A percentile compares a stretch with the other conserved stretches of the same genome.
Evolutionary conservation across 2,888 invertebrate species (phyloP).

Genomic region (Brachylomia viminalis): DNA sequence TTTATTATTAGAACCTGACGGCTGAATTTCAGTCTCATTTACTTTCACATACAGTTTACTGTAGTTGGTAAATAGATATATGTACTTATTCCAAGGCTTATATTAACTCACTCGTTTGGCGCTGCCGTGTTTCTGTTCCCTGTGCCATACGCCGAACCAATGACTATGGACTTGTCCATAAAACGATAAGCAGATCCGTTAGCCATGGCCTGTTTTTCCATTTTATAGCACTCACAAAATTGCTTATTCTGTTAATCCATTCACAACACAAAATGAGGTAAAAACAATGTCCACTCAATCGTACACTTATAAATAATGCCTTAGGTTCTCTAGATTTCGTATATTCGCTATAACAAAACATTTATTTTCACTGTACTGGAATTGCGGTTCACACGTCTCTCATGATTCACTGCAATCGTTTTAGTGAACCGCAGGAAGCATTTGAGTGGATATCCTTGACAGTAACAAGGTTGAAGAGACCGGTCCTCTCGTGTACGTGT

Average conservation of each 20-base stretch:
- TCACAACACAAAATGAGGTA: constrained; percentile 24
- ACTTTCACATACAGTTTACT: constrained; percentile 20
- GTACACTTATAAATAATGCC: neutral
- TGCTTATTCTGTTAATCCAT: constrained; percentile 25
- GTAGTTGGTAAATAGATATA: constrained; percentile 24
- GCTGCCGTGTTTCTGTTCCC: constrained; percentile 87
- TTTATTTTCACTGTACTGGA: constrained; percentile 35
- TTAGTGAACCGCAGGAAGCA: constrained; percentile 79
- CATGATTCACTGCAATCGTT: constrained; percentile 62
- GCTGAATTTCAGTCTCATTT: constrained; percentile 26
- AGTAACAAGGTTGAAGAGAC: constrained; percentile 83
- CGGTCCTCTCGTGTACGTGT: constrained; percentile 60
- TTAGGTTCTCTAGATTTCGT: constrained; percentile 15
- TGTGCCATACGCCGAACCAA: constrained; percentile 85
- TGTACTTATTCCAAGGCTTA: constrained; percentile 42
- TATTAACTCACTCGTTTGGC: constrained; percentile 86
- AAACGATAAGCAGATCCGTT: constrained; percentile 75
- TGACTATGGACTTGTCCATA: constrained; percentile 69
- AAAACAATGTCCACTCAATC: constrained; percentile 7
- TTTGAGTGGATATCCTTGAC: constrained; percentile 85
- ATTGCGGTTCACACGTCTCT: constrained; percentile 50
- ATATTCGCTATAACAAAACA: constrained; percentile 40
- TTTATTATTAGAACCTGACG: constrained; percentile 48
- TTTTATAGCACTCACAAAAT: constrained; percentile 72
- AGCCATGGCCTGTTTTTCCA: constrained; percentile 80